A percentile compares a stretch with the other conserved stretches of the same genome.
Evolutionary conservation across 2,797 vertebrate genomes (phyloP).

Genomic region (Cyclura pinguis): DNA sequence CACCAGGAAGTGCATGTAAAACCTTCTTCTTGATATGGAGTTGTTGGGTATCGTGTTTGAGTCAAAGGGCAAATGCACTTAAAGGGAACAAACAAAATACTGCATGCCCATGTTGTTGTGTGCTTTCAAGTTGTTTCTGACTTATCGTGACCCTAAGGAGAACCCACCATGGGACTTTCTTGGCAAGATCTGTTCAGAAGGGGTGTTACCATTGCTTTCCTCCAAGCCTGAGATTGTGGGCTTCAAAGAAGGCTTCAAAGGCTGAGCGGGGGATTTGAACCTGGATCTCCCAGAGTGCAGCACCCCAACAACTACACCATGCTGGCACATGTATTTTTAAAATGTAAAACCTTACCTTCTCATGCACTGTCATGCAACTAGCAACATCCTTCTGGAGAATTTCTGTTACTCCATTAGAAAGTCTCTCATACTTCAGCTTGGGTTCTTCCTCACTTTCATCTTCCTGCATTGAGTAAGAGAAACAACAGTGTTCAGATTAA

Average conservation of each 20-base stretch:
- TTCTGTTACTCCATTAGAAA: slow-evolving; percentile 95
- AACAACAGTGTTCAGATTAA: background rate
- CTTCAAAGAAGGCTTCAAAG: too few relatives aligned
- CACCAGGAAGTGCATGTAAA: slow-evolving; percentile 8
- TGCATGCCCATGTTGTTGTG: background rate
- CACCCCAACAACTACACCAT: too few relatives aligned
- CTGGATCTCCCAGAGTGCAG: too few relatives aligned
- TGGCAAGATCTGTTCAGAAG: background rate
- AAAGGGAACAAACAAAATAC: background rate
- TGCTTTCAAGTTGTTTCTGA: too few relatives aligned
- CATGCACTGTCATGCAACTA: slow-evolving; percentile 98
- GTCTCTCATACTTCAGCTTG: slow-evolving; percentile 96
- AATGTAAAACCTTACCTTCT: slow-evolving; percentile 86
- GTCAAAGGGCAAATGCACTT: background rate
- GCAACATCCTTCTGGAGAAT: slow-evolving; percentile 97
- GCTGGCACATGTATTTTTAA: background rate
- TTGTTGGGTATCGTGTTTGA: background rate
- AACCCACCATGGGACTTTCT: too few relatives aligned
- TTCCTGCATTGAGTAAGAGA: slow-evolving; percentile 82
- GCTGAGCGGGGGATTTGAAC: too few relatives aligned
- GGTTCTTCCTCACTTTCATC: slow-evolving; percentile 99
- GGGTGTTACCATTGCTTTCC: too few relatives aligned
- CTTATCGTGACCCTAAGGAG: too few relatives aligned
- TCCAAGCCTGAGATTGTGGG: too few relatives aligned
- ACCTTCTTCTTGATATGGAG: background rate